Evolutionary conservation across 2,888 invertebrate genomes (phyloP), one percentile per base, ranked within the genome.

Genomic region (Pseudoips prasinana): DNA sequence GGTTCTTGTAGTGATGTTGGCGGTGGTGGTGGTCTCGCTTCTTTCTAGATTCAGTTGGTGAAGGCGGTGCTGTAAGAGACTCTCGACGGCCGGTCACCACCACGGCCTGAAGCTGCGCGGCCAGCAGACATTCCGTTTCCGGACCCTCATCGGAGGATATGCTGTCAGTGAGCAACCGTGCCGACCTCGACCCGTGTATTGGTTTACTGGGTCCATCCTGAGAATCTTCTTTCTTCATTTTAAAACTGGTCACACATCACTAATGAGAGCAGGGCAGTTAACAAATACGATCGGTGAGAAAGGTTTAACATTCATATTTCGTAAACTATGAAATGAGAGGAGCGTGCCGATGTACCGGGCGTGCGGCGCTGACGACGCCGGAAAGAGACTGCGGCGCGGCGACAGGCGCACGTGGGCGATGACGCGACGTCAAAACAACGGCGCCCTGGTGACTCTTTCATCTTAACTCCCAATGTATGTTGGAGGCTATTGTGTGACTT

Each of bases 1-100:
- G 89, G 67, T 78, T 89, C 73, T 65, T 84, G 62, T 82, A 88
- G 64, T 82, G 78, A 61, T 79, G 86, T 51, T 72, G 86, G 30
- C 73, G 81, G 58, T 73, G 74, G 53, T 61, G 69, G 53, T 61
- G 69, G 41, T 74, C 80, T 45, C 74, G 79, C 67, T 86, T 85
- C 65, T 87, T 85, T 43, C 86, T 73, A 20, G 75, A 84, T 38
- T 87, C 87, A n/a, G 78, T 81, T 4, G 89, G 89, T 14, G 89
- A 89, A 0, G 89, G 86, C 7, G 89, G 89, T 11, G 88, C 89
- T 3, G 89, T 89, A 27, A 89, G 67, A 1, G 89, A 89, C 46
- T 74, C 71, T 22, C 89, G 69, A 2, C 88, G 74, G 18, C 67
- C 66, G 37, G 67, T 62, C 29, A 81, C 68, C 38, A 84, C 63